phyloP scores from a whole-genome alignment of 2,113 vertebrate species.

The Orycteropus afer region DNA sequence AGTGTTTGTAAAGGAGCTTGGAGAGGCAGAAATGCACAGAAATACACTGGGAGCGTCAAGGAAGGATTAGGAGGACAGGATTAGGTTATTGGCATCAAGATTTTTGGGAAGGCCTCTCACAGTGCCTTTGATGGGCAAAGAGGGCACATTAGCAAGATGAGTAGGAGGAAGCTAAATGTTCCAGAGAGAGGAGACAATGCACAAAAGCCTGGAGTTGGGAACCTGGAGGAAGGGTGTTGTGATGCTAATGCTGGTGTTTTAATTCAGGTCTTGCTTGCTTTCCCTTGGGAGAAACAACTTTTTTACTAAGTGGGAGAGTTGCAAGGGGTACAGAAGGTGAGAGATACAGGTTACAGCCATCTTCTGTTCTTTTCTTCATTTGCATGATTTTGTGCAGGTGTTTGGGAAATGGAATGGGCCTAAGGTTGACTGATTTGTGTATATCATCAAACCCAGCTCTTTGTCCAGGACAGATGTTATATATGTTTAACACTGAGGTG shows the following conservation, averaged over 20 bases:
- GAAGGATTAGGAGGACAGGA: neutral
- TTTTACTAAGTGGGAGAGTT: neutral
- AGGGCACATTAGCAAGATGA: neutral
- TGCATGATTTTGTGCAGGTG: neutral
- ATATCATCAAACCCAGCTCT: neutral
- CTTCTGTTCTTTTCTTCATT: conserved; percentile 7
- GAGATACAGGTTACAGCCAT: neutral
- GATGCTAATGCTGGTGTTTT: neutral
- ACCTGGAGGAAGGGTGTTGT: neutral
- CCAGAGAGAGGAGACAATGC: neutral
- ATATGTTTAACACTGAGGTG: neutral
- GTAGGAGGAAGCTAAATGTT: neutral
- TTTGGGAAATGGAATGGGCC: neutral
- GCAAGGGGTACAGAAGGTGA: neutral
- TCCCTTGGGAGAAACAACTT: neutral
- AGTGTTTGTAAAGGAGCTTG: neutral
- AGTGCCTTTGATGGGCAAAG: no score
- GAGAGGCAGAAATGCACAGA: neutral
- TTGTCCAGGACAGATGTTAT: neutral
- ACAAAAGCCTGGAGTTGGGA: neutral
- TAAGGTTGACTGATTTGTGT: neutral
- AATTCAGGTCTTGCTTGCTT: neutral
- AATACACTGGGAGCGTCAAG: neutral
- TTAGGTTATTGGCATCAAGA: neutral
- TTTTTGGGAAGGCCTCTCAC: neutral